Evolutionary conservation across 1,140 invertebrate species (phyloP).

Genomic region (Nilaparvata lugens): DNA sequence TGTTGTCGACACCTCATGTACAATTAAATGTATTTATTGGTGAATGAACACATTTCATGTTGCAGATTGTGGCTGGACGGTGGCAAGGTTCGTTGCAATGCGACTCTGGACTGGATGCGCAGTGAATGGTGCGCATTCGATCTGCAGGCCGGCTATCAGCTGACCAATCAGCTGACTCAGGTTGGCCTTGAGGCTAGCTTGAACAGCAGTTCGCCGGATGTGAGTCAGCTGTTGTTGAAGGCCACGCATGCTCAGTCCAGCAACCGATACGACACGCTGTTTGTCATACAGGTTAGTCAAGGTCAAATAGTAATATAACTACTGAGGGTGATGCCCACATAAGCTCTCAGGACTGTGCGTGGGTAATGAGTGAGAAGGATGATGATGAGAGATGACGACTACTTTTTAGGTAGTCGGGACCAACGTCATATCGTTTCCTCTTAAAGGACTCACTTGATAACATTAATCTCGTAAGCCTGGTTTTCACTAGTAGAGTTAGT

Average conservation of each 20-base stretch:
- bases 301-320: neutral
- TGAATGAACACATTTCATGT: too few relatives aligned
- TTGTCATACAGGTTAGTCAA: slow-evolving; percentile 9
- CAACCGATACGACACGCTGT: slow-evolving; percentile 3
- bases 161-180: slow-evolving; percentile 7
- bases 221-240: slow-evolving; percentile 8
- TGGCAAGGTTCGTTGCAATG: slow-evolving; percentile 10
- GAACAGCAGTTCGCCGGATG: slow-evolving; percentile 15
- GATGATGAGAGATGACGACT: too few relatives aligned
- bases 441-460: too few relatives aligned
- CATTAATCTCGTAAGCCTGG: too few relatives aligned
- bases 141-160: slow-evolving; percentile 11
- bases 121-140: slow-evolving; percentile 11
- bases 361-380: too few relatives aligned
- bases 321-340: too few relatives aligned
- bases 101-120: slow-evolving; percentile 14
- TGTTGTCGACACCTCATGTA: too few relatives aligned
- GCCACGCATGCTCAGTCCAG: slow-evolving; percentile 12
- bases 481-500: too few relatives aligned
- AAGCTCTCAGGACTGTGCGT: too few relatives aligned
- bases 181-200: slow-evolving; percentile 10
- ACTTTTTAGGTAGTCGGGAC: too few relatives aligned
- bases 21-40: too few relatives aligned
- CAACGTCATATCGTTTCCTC: too few relatives aligned
- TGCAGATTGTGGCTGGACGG: neutral